Evolutionary conservation across 2,888 invertebrate species (phyloP).

Genomic region (Idaea straminata): DNA sequence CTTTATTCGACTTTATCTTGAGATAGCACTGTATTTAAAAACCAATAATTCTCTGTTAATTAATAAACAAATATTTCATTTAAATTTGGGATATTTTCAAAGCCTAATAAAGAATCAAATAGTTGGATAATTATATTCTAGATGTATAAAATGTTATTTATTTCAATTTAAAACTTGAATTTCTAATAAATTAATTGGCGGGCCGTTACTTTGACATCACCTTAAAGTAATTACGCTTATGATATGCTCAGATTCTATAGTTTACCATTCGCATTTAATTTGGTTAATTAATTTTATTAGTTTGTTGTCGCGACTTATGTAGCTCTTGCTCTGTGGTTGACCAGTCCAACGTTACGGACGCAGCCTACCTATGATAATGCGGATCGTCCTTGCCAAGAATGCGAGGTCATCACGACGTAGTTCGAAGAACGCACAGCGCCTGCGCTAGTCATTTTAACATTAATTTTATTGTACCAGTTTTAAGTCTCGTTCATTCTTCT

Average conservation of each 20-base stretch:
- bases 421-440: constrained; percentile 58
- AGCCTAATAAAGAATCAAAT: too few relatives aligned
- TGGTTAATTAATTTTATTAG: background rate
- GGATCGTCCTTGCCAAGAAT: constrained; percentile 78
- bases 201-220: too few relatives aligned
- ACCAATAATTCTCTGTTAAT: too few relatives aligned
- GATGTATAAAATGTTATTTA: too few relatives aligned
- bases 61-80: too few relatives aligned
- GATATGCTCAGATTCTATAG: background rate
- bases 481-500: constrained; percentile 59
- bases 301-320: constrained; percentile 5
- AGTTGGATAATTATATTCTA: too few relatives aligned
- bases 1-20: too few relatives aligned
- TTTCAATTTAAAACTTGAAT: too few relatives aligned
- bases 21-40: too few relatives aligned
- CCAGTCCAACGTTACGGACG: constrained; percentile 35
- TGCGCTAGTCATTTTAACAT: constrained; percentile 56
- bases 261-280: background rate
- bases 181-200: too few relatives aligned
- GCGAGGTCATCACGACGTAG: constrained; percentile 74
- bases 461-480: constrained; percentile 43
- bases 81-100: too few relatives aligned
- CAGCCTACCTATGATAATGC: constrained; percentile 45
- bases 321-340: constrained; percentile 8
- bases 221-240: background rate